Base-by-base conservation (phyloP, 2,888 invertebrate species). In the Troglohyphantes excavatus region DNA sequence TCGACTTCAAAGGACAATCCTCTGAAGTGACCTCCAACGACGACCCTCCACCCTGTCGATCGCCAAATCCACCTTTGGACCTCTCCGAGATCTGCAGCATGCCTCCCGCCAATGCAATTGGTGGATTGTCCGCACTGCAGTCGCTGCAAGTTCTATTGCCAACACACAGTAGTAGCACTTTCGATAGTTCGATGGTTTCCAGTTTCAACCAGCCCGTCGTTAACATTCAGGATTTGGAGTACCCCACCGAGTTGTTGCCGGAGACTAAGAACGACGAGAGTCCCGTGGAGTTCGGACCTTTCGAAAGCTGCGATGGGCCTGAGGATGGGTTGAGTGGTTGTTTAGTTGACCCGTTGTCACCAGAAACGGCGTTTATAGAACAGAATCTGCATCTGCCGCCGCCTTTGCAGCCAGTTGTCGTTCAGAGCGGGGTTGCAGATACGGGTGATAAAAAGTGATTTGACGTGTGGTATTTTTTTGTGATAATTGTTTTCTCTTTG, bases 351-450 rank as follows among this genome's bases (percentile, higher is more conserved):
- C 90, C 90, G 6, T 39, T 90, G n/a, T 78, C 87, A 6, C 72
- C 87, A 21, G 83, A 90, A 27, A n/a, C 63, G 7, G 46, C 70
- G n/a, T 76, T 73, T 19, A 46, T 82, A 63, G 87, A 70, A 63
- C 82, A 90, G 72, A 82, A 63, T 26, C 68, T 86, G 21, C 27
- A 86, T 63, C 81, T 90, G 3, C 90, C 90, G 5, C 90, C 90
- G 5, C 90, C 90, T 1, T 59, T 90, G 21, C 86, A 83, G 23
- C 90, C 90, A 9, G 73, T 90, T 39, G 79, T 84, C 0, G 53
- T 90, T 27, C 72, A 84, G 33, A 90, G 61, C 73, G 33, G 61
- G 5, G 76, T 65, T 78, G 19, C 23, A 27, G 84, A 84, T 26
- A n/a, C 29, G 59, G 70, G 23, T 39, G 61, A 63, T 53, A 73